phyloP scores from a whole-genome alignment of 1,140 invertebrate genomes.

The Zelostemma sp. region DNA sequence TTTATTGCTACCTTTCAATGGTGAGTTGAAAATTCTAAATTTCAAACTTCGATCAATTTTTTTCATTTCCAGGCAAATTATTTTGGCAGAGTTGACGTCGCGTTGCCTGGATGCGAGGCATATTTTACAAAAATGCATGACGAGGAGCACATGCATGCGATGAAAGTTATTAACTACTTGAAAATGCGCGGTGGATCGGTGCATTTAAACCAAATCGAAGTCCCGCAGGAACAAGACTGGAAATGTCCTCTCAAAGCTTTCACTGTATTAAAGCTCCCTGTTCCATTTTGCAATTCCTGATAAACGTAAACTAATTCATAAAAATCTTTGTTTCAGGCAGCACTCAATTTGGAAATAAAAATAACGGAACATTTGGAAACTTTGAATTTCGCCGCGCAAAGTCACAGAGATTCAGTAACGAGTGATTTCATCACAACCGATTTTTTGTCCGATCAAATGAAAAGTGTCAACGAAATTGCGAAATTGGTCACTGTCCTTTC shows the following conservation, averaged over 20 bases:
- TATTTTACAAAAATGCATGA: constrained; percentile 62
- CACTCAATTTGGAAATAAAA: constrained; percentile 54
- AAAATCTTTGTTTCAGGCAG: constrained; percentile 30
- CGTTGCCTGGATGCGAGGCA: constrained; percentile 57
- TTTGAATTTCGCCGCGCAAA: constrained; percentile 47
- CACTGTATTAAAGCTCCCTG: constrained; percentile 43
- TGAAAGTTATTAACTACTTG: constrained; percentile 55
- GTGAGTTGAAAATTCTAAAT: constrained; percentile 26
- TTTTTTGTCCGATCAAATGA: constrained; percentile 60
- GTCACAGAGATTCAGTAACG: constrained; percentile 53
- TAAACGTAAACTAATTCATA: constrained; percentile 5
- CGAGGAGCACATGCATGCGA: constrained; percentile 56
- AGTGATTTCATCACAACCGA: constrained; percentile 59
- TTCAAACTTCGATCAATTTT: background rate
- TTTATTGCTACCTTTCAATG: constrained; percentile 64
- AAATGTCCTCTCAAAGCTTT: constrained; percentile 59
- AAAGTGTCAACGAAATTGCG: constrained; percentile 57
- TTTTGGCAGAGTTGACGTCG: constrained; percentile 59
- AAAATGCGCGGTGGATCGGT: constrained; percentile 57
- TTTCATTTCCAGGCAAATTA: constrained; percentile 52
- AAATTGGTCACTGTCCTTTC: constrained; percentile 55
- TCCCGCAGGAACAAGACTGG: constrained; percentile 58
- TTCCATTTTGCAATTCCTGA: constrained; percentile 2
- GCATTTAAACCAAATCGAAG: constrained; percentile 40
- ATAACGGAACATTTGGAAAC: constrained; percentile 51